Base-by-base conservation (phyloP, 2,888 invertebrate species). In the Elegia similella region DNA sequence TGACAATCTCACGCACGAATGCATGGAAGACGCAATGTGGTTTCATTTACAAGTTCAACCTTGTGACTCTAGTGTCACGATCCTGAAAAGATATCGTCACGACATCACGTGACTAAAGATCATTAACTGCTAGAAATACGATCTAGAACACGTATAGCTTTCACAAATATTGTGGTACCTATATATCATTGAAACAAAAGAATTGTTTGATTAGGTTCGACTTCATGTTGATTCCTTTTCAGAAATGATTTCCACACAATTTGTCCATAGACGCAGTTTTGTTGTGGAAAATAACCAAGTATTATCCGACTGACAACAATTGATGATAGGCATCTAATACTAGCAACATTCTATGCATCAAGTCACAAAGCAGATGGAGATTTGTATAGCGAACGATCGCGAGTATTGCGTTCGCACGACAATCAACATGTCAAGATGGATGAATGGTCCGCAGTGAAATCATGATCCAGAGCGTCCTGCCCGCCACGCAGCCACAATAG, bases 401-500 rank as follows among this genome's bases (percentile, higher is more conserved):
- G 65, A 63, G 71, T 61, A 68, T 68, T 60, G 68, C 75, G 77
- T 86, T 88, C 86, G 77, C 88, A 88, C 84, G 85, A 80, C 82
- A 86, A 88, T 88, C 83, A 79, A 76, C 74, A 69, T 75, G 78
- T 78, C 77, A 76, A 82, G 83, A 78, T 70, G 79, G 75, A 82
- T 82, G 81, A 82, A 82, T 78, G 72, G 76, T 68, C 70, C 70
- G 66, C 67, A 77, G 78, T 80, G 83, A 84, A 82, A 84, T 82
- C 80, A 80, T 78, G 82, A 76, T 88, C 87, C 87, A 82, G 86
- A 86, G 75, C 69, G 72, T 81, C 80, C 82, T 74, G 76, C 65
- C 69, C 67, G 38, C 38, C 12, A 38, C 38, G 38, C 64, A 63
- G 63, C 62, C 66, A 88, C 85, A 87, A 88, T 86, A 72, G 81